phyloP scores from a whole-genome alignment of 2,888 invertebrate species.

The Sinohyriopsis cumingii region DNA sequence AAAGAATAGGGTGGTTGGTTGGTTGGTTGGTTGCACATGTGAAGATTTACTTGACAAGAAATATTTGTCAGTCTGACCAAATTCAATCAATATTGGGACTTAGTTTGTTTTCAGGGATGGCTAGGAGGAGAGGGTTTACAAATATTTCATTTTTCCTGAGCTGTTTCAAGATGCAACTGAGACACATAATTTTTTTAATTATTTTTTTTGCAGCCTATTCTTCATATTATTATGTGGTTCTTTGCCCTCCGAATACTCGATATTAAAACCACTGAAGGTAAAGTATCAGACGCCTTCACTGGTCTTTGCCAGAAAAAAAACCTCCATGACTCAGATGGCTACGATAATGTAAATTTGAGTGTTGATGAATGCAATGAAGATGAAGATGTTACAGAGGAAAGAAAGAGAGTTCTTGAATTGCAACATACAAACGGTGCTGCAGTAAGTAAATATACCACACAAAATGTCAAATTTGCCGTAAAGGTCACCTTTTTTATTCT shows the following conservation, averaged over 20 bases:
- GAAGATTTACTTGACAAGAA: neutral
- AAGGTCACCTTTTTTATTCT: too few species aligned
- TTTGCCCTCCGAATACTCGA: constrained; percentile 59
- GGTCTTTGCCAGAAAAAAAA: neutral
- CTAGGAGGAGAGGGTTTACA: too few species aligned
- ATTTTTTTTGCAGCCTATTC: constrained; percentile 44
- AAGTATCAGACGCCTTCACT: constrained; percentile 41
- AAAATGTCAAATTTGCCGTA: too few species aligned
- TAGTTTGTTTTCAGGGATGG: too few species aligned
- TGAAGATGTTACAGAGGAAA: constrained; percentile 82
- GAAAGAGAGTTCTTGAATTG: constrained; percentile 53
- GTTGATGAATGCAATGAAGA: constrained; percentile 80
- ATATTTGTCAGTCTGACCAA: neutral
- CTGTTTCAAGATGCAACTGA: too few species aligned
- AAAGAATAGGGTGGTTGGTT: too few species aligned
- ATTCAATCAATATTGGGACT: too few species aligned
- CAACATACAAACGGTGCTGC: too few species aligned
- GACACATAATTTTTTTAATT: too few species aligned
- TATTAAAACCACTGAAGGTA: constrained; percentile 54
- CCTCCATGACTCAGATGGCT: neutral
- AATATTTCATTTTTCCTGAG: too few species aligned
- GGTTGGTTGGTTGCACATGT: too few species aligned
- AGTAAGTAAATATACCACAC: too few species aligned
- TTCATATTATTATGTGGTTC: constrained; percentile 48
- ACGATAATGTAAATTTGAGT: constrained; percentile 67